Evolutionary conservation across 2,888 invertebrate species (phyloP).

Genomic region (Hirtodrosophila duncani): DNA sequence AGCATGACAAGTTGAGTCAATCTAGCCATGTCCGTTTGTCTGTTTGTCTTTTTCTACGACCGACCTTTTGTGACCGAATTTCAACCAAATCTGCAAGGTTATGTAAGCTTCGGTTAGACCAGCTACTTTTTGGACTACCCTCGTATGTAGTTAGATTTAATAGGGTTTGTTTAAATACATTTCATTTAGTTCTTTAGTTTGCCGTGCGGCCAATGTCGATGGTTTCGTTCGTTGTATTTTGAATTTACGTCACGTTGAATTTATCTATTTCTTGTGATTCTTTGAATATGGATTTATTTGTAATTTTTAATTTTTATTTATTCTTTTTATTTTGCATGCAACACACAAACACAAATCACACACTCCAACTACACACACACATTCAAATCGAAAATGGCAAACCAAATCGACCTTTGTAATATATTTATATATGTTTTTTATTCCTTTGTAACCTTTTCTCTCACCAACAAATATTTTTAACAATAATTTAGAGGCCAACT

Average conservation of each 20-base stretch:
- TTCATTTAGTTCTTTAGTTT: too few species aligned
- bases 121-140: too few species aligned
- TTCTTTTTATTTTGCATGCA: slow-evolving; percentile 66
- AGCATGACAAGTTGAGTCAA: too few species aligned
- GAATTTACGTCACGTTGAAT: slow-evolving; percentile 9
- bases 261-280: slow-evolving; percentile 14
- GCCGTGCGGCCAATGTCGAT: too few species aligned
- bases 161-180: too few species aligned
- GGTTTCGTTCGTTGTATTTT: too few species aligned
- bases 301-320: slow-evolving; percentile 38
- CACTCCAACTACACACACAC: slow-evolving; percentile 1
- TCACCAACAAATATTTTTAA: slow-evolving; percentile 32
- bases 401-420: slow-evolving; percentile 56
- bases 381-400: slow-evolving; percentile 30
- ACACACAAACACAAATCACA: slow-evolving; percentile 24
- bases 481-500: slow-evolving; percentile 58
- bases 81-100: too few species aligned
- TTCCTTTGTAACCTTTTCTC: slow-evolving; percentile 47
- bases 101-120: too few species aligned
- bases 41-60: too few species aligned
- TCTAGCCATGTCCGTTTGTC: too few species aligned
- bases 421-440: slow-evolving; percentile 53
- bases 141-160: slow-evolving; percentile 24
- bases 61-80: too few species aligned
- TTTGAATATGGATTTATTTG: slow-evolving; percentile 21